Base-by-base conservation (phyloP, 2,888 invertebrate genomes). In the Danaus chrysippus region DNA sequence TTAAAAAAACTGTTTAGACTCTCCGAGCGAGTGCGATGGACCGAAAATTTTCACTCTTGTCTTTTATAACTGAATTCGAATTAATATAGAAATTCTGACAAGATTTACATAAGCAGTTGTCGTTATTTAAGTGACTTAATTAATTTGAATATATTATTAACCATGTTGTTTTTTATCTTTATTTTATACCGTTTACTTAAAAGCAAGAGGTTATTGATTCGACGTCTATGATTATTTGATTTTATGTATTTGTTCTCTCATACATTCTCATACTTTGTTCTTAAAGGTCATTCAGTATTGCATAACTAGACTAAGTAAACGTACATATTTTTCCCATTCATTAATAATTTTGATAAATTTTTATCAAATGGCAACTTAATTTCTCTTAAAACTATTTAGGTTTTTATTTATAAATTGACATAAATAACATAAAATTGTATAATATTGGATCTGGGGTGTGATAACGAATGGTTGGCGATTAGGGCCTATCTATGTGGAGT, bases 1-100 rank as follows among this genome's bases (percentile, higher is more conserved):
- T 74, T 71, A 78, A 79, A 76, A 81, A 82, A 81, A 81, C 80
- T 76, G 73, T 71, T 75, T 66, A 76, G 76, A 75, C 82, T 83
- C 80, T 82, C 76, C 76, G 76, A 80, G 78, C 78, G 78, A 77
- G 74, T 76, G 74, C 74, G 75, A 72, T 74, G 78, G 74, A 71
- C 77, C 72, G 76, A 74, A 69, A 69, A 61, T 76, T 75, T 74
- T 74, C 68, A 66, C 71, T 70, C 68, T 67, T 70, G 56, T 65
- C 10, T 68, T 68, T 65, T 63, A 64, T 61, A 64, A 60, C 56
- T 59, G 62, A 58, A 64, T 68, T 64, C 62, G 56, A 58, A 66
- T 61, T 56, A 61, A 63, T 63, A 61, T n/a, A 34, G 23, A 5
- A 3, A 34, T 34, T 34, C 23, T 34, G 23, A 1, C 23, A 34